Percentiles rank a stretch among this genome's conserved stretches.
Conservation (phyloP, 2,113 vertebrate species). For the Uria lomvia region DNA sequence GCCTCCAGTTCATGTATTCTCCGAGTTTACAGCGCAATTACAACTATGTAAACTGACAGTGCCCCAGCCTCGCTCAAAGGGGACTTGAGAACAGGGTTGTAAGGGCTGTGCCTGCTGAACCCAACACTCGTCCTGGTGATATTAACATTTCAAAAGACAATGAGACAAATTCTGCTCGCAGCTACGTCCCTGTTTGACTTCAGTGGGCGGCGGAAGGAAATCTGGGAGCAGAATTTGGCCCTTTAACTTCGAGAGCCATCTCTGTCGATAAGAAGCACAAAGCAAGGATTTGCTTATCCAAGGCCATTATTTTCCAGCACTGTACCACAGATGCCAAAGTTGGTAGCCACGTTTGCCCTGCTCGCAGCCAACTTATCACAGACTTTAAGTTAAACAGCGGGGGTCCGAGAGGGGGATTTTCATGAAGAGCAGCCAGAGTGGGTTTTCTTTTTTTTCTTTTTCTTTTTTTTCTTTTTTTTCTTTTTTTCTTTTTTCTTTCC, state of each 20-base stretch:
- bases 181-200: slow-evolving; percentile 48
- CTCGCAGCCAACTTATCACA: background rate
- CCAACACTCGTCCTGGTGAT: slow-evolving; percentile 36
- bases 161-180: slow-evolving; percentile 63
- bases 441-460: background rate
- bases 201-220: slow-evolving; percentile 24
- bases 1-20: background rate
- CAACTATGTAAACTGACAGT: background rate
- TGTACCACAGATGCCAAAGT: slow-evolving; percentile 10
- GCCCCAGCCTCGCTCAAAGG: slow-evolving; percentile 44
- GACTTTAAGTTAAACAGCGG: slow-evolving; percentile 11
- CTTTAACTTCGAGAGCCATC: slow-evolving; percentile 40
- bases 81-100: slow-evolving; percentile 16
- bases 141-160: slow-evolving; percentile 81
- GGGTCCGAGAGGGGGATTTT: background rate
- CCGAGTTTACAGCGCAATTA: background rate
- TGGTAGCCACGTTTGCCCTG: background rate
- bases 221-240: slow-evolving; percentile 43
- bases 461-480: background rate
- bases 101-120: slow-evolving; percentile 38
- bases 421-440: background rate
- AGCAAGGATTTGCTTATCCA: slow-evolving; percentile 60
- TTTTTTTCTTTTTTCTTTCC: background rate
- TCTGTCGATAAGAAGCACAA: slow-evolving; percentile 50
- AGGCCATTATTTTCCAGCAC: slow-evolving; percentile 60